These are phyloP conservation scores for Trachops cirrhosus DNA, from an alignment of 2,797 vertebrate species.

Conservation along the genomic window DNA sequence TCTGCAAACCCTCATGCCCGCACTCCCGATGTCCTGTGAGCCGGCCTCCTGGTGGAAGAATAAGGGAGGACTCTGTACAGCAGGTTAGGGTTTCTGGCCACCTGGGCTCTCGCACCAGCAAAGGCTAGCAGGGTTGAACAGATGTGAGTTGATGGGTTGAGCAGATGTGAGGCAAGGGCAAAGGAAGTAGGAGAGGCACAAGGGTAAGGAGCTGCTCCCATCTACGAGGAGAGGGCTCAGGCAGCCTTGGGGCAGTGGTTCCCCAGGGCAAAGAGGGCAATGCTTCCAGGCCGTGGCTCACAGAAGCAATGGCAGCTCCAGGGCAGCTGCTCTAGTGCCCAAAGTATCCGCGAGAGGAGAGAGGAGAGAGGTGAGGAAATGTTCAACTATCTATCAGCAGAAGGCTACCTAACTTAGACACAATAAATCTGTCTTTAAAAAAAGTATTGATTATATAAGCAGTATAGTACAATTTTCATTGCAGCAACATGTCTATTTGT, in stretches of 20 bases:
- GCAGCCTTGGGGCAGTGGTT: neutral
- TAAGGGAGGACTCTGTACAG: neutral
- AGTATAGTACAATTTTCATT: constrained; percentile 31
- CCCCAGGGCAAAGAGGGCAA: accelerated
- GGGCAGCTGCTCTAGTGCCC: neutral
- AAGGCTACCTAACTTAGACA: neutral
- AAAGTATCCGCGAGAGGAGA: neutral
- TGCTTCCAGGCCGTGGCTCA: neutral
- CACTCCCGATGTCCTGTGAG: neutral
- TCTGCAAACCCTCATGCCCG: neutral
- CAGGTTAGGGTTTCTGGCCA: neutral
- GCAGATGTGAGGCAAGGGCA: neutral
- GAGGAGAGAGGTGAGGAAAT: neutral
- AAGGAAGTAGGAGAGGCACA: neutral
- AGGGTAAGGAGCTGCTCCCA: neutral
- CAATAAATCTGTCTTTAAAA: constrained; percentile 34
- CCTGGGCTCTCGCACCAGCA: neutral
- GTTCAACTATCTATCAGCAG: neutral
- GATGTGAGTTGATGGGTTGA: neutral
- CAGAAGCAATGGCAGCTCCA: neutral
- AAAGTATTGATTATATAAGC: constrained; percentile 36
- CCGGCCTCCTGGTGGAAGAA: neutral
- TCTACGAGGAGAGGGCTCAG: neutral
- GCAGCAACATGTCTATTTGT: neutral
- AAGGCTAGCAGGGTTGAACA: neutral